Evolutionary conservation across 2,113 vertebrate species (phyloP), one percentile per base, ranked within the genome.

Genomic region (Sceloporus tristichus): DNA sequence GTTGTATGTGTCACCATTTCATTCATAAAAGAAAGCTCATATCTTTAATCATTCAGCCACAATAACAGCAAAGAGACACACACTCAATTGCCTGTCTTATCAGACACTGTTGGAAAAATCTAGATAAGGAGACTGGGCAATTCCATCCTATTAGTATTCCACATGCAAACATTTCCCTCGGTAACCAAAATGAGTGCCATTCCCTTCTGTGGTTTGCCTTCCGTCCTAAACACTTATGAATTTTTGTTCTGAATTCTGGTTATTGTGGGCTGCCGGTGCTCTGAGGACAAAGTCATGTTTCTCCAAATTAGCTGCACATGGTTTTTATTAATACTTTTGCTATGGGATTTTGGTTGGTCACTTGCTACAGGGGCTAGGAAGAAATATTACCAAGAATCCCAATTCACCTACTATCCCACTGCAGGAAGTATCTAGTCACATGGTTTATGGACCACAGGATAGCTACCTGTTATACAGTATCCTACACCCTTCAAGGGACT

Each of bases 81-180:
- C 90, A 92, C 92, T 96, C 94, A 94, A 96, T 96, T 96, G 95
- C 92, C 91, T 92, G 82, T 89, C 93, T 95, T 97, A 97, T 96
- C 96, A 96, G 94, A 94, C 79, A 78, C 93, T 94, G 93, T 85
- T 96, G 95, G 95, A 95, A 96, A 96, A 95, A 92, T 94, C 95
- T 95, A 95, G 96, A 97, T 97, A 97, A 97, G 95, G 94, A 94
- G 91, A 91, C 91, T 94, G 97, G 97, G 96, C 94, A 93, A 94
- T 92, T 92, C 91, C 90, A 91, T 89, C 84, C 95, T 94, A 97
- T 98, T 97, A 96, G 95, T 97, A 98, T 98, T 98, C 97, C 96
- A 96, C 94, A 95, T 93, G 94, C 95, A 96, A 94, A 95, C 90
- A 42, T 94, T 94, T 97, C 94, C 97, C 96, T 66, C 48, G 7